Conservation (phyloP, 2,888 invertebrate genomes). For the Apodemia duryi region DNA sequence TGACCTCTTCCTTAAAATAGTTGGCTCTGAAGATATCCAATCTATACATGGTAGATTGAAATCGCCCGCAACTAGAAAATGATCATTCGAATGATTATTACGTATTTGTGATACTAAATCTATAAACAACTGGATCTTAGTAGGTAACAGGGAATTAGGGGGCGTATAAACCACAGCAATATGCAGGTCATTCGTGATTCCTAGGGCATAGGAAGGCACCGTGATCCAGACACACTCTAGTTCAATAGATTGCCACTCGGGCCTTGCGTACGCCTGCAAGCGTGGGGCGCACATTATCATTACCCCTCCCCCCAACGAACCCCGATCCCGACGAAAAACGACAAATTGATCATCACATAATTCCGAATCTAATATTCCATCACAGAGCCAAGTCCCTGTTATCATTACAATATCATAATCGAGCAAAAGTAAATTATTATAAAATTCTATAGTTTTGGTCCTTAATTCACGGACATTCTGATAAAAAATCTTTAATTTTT, state of each 20-base stretch:
- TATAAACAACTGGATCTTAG: too few species aligned
- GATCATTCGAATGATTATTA: constrained; percentile 20
- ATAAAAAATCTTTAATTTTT: too few species aligned
- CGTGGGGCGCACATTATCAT: neutral
- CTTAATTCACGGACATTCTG: too few species aligned
- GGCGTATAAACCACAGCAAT: neutral
- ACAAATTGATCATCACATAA: neutral
- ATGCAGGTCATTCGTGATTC: neutral
- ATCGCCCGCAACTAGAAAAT: constrained; percentile 16
- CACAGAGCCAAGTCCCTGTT: too few species aligned
- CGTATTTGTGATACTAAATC: constrained; percentile 7
- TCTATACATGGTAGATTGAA: constrained; percentile 22
- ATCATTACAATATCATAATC: too few species aligned
- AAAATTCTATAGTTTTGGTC: neutral
- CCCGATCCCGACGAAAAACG: neutral
- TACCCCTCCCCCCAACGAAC: neutral
- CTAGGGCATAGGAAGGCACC: neutral
- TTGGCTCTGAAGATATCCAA: constrained; percentile 16
- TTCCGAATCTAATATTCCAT: too few species aligned
- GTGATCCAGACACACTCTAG: neutral
- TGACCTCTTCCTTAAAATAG: too few species aligned
- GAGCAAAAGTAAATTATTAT: too few species aligned
- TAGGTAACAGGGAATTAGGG: neutral
- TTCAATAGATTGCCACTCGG: neutral
- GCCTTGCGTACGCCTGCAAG: neutral